Percentiles rank a stretch among this genome's conserved stretches.
These are phyloP conservation scores for Macaca nemestrina DNA, from an alignment of 2,113 vertebrate species.

Conservation along the genomic window DNA sequence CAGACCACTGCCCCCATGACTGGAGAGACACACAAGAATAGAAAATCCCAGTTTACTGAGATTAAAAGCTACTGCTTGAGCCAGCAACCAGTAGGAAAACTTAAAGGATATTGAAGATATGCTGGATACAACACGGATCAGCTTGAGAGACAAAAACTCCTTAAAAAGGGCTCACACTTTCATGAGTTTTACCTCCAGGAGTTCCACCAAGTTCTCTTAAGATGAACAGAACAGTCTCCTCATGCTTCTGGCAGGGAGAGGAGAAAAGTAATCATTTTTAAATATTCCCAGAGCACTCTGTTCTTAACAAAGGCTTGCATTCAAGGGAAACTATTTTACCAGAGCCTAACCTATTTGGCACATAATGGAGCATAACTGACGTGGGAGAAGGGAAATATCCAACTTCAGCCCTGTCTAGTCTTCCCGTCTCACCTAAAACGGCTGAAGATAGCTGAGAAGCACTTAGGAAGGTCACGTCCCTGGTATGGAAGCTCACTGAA, in stretches of 20 bases:
- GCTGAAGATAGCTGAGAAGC: neutral
- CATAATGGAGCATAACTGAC: neutral
- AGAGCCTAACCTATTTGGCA: neutral
- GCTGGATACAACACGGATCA: neutral
- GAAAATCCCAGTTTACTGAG: neutral
- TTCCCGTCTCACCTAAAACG: neutral
- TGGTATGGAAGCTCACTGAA: neutral
- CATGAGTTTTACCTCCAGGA: neutral
- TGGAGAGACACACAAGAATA: neutral
- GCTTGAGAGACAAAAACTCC: neutral
- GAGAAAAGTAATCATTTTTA: neutral
- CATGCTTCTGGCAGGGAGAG: neutral
- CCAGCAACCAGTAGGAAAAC: neutral
- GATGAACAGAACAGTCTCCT: neutral
- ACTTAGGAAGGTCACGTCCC: neutral
- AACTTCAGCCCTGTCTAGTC: neutral
- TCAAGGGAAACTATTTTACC: neutral
- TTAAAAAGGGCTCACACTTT: neutral
- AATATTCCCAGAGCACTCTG: neutral
- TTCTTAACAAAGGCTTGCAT: neutral
- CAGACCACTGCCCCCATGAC: neutral
- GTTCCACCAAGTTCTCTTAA: neutral
- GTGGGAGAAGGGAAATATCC: neutral
- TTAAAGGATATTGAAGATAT: neutral
- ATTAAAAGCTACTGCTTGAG: neutral